These are phyloP conservation scores for Microplitis mediator DNA, from an alignment of 1,140 invertebrate genomes.

Conservation along the genomic window DNA sequence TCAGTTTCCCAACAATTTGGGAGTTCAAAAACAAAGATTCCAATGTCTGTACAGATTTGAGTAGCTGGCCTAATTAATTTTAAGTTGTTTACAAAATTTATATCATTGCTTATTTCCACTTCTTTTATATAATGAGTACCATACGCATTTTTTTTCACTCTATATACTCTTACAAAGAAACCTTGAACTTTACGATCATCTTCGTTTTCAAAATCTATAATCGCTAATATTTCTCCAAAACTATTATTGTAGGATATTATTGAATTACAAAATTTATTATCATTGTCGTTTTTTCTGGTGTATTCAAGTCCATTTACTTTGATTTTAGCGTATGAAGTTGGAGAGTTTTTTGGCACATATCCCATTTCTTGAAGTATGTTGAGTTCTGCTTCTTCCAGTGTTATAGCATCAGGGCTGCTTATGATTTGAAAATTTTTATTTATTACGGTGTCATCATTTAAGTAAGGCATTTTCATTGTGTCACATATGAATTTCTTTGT, in stretches of 20 bases:
- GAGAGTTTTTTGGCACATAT: background rate
- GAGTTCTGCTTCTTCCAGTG: background rate
- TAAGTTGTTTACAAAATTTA: no score
- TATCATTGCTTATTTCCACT: no score
- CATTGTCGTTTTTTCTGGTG: background rate
- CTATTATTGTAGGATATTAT: conserved; percentile 13
- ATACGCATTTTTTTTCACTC: background rate
- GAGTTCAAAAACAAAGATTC: no score
- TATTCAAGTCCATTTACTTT: conserved; percentile 7
- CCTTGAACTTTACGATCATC: background rate
- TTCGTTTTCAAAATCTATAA: background rate
- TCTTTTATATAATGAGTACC: background rate
- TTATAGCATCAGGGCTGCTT: background rate
- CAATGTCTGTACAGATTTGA: no score
- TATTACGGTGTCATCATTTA: background rate
- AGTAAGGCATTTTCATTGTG: background rate
- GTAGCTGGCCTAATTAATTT: no score
- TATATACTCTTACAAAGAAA: background rate
- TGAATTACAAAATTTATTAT: conserved; percentile 12
- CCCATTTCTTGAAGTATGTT: background rate
- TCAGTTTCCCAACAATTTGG: no score
- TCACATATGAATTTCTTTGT: background rate
- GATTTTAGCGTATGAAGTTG: background rate
- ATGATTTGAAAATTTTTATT: background rate
- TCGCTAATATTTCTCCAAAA: conserved; percentile 1